Percentiles rank a stretch among this genome's conserved stretches.
phyloP scores from a whole-genome alignment of 1,140 invertebrate genomes.

The Drosophila tristis region DNA sequence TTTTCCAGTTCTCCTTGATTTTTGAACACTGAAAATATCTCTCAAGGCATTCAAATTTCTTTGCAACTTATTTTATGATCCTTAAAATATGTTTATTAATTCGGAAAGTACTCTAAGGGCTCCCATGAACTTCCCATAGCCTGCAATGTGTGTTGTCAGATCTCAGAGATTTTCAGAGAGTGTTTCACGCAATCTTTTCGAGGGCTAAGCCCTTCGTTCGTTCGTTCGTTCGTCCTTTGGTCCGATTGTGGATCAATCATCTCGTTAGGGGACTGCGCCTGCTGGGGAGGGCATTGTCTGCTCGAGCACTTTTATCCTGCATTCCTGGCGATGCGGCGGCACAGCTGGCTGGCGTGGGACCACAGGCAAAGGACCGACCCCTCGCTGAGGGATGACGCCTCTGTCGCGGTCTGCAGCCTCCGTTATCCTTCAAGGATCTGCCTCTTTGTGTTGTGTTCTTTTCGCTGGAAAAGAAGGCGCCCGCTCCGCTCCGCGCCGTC shows the following conservation, averaged over 20 bases:
- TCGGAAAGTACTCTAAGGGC: no score
- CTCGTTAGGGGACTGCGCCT: constrained; percentile 34
- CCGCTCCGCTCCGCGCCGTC: neutral
- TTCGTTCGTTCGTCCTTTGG: no score
- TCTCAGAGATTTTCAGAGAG: neutral
- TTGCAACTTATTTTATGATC: no score
- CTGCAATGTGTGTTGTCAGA: no score
- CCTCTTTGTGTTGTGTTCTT: constrained; percentile 10
- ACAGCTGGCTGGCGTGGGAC: constrained; percentile 51
- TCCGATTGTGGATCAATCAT: constrained; percentile 52
- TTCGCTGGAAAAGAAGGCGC: constrained; percentile 35
- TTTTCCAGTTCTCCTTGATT: no score
- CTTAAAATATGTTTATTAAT: no score
- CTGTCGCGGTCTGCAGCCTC: constrained; percentile 56
- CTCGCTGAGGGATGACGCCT: constrained; percentile 72
- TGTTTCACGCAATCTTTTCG: neutral
- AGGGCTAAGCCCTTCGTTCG: neutral
- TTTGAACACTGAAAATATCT: no score
- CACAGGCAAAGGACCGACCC: constrained; percentile 11
- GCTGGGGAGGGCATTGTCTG: constrained; percentile 25
- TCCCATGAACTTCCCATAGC: no score
- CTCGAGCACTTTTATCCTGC: constrained; percentile 27
- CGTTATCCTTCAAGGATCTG: constrained; percentile 28
- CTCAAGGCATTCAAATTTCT: no score
- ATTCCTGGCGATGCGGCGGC: constrained; percentile 1